Percentiles rank a stretch among this genome's conserved stretches.
phyloP scores from a whole-genome alignment of 2,113 vertebrate genomes.

The Piprites chloris region DNA sequence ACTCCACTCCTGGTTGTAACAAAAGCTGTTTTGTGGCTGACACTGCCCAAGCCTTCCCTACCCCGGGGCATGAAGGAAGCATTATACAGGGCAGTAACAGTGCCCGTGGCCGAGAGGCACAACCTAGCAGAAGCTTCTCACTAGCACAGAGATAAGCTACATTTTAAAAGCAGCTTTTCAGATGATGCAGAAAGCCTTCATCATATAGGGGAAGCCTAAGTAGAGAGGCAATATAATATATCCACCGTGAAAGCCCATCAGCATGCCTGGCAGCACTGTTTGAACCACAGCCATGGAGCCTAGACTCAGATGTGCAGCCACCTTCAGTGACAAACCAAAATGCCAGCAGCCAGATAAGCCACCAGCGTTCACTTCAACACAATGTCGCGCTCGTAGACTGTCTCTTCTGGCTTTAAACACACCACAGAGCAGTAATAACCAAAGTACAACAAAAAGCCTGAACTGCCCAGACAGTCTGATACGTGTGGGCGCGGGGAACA shows the following conservation, averaged over 20 bases:
- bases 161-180: neutral
- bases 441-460: neutral
- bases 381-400: neutral
- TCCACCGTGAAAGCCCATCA: neutral
- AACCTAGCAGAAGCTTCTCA: neutral
- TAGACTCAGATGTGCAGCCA: neutral
- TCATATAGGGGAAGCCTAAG: neutral
- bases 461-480: neutral
- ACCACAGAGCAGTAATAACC: neutral
- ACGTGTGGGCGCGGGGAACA: fast-evolving
- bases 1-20: fast-evolving
- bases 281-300: neutral
- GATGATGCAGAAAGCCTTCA: neutral
- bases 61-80: neutral
- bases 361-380: neutral
- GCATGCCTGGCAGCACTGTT: fast-evolving
- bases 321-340: neutral
- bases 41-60: neutral
- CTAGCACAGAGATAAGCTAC: neutral
- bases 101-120: neutral
- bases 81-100: neutral
- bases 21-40: neutral
- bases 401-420: neutral
- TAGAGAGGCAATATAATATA: neutral
- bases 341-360: neutral